phyloP scores from a whole-genome alignment of 2,888 invertebrate species.

The Magallana nippona region DNA sequence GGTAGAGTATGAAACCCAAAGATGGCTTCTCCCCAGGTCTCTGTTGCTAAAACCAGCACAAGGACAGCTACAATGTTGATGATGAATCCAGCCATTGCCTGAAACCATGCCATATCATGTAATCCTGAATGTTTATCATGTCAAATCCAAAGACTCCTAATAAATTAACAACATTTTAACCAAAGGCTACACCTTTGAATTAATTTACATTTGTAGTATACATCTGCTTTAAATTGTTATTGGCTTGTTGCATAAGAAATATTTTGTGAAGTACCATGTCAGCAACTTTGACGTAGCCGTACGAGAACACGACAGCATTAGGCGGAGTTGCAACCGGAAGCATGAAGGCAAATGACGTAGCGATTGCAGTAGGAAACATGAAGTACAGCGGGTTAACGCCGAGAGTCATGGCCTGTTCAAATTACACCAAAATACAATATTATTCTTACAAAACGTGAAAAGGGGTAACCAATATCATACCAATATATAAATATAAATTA shows the following conservation, averaged over 20 bases:
- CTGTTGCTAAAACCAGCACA: constrained; percentile 65
- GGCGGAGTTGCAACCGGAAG: constrained; percentile 97
- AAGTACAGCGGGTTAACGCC: constrained; percentile 91
- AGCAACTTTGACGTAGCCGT: constrained; percentile 77
- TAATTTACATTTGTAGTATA: too few species aligned
- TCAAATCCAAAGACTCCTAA: too few species aligned
- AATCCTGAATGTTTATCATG: not conserved
- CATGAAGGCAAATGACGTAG: constrained; percentile 94
- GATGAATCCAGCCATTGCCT: constrained; percentile 66
- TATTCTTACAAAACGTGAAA: too few species aligned
- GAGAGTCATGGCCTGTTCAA: constrained; percentile 85
- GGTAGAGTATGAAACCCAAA: constrained; percentile 66
- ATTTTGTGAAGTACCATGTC: constrained; percentile 78
- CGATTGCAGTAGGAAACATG: constrained; percentile 93
- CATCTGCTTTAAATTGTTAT: too few species aligned
- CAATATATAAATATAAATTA: too few species aligned
- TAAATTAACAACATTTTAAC: too few species aligned
- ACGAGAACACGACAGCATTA: constrained; percentile 92
- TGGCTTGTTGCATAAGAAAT: not conserved
- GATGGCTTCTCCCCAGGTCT: constrained; percentile 66
- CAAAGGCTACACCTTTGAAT: too few species aligned
- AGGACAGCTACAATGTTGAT: constrained; percentile 66
- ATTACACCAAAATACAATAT: not conserved
- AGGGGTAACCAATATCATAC: not conserved
- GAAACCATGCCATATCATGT: not conserved